Conservation (phyloP, 2,797 vertebrate species). For the Rhinoraja longicauda region DNA sequence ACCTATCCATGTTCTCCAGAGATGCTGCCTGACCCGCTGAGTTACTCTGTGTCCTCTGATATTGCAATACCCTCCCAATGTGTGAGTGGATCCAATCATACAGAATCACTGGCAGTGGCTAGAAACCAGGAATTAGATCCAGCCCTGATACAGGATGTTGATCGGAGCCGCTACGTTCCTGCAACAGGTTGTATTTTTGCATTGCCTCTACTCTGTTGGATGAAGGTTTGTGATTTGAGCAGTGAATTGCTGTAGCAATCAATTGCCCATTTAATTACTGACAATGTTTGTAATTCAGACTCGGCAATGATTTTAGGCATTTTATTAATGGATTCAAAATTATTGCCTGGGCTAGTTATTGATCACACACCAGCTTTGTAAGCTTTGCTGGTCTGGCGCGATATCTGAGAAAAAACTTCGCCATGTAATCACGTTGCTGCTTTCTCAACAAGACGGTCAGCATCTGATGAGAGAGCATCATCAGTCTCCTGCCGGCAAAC, state of each 20-base stretch:
- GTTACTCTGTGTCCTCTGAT: too few species aligned
- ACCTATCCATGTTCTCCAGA: too few species aligned
- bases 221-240: not conserved
- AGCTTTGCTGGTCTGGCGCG: not conserved
- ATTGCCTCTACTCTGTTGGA: not conserved
- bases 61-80: not conserved
- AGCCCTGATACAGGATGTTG: too few species aligned
- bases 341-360: not conserved
- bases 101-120: not conserved
- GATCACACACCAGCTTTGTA: not conserved
- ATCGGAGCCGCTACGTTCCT: too few species aligned
- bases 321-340: not conserved
- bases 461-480: too few species aligned
- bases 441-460: not conserved
- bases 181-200: too few species aligned
- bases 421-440: not conserved
- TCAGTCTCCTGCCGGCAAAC: too few species aligned
- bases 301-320: not conserved
- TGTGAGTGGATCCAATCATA: not conserved
- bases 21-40: too few species aligned
- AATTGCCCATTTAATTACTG: slow-evolving; percentile 5
- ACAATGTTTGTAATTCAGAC: not conserved
- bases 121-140: not conserved
- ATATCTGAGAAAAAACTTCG: not conserved
- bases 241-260: slow-evolving; percentile 16